Conservation (phyloP, 2,888 invertebrate species). For the Lepidonotus clava region DNA sequence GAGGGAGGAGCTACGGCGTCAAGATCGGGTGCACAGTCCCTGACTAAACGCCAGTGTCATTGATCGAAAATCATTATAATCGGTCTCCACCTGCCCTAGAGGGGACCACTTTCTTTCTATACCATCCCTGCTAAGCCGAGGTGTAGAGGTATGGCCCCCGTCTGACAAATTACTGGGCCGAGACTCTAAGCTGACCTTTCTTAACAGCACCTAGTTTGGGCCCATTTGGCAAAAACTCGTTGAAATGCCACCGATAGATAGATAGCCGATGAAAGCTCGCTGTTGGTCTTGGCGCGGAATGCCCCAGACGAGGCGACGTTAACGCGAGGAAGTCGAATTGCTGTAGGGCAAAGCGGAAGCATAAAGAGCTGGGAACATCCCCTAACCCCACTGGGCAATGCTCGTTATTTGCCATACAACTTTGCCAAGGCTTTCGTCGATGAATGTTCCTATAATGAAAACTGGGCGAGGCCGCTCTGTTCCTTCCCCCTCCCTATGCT, state of each 20-base stretch:
- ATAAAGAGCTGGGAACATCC: not conserved
- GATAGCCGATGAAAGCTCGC: too few relatives aligned
- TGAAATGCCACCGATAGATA: too few relatives aligned
- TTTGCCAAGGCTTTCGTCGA: not conserved
- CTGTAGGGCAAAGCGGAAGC: not conserved
- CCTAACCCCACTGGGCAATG: not conserved
- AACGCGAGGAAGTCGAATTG: not conserved
- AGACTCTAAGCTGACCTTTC: too few relatives aligned
- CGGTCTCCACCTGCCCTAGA: not conserved
- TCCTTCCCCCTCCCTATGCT: too few relatives aligned
- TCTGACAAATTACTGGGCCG: too few relatives aligned
- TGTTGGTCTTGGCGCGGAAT: too few relatives aligned
- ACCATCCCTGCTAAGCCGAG: too few relatives aligned
- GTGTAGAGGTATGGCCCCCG: too few relatives aligned
- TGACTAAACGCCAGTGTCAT: conserved; percentile 5
- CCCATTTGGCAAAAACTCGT: too few relatives aligned
- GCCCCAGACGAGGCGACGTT: too few relatives aligned
- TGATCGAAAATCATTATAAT: conserved; percentile 1
- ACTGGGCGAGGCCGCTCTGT: not conserved
- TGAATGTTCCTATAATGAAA: conserved; percentile 1
- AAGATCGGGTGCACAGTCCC: not conserved
- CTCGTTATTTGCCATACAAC: not conserved
- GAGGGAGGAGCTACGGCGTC: not conserved
- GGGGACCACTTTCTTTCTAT: too few relatives aligned
- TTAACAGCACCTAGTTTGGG: too few relatives aligned